phyloP scores from a whole-genome alignment of 35 echinoderm and acorn worm genomes.

The Ophioderma brevispina region DNA sequence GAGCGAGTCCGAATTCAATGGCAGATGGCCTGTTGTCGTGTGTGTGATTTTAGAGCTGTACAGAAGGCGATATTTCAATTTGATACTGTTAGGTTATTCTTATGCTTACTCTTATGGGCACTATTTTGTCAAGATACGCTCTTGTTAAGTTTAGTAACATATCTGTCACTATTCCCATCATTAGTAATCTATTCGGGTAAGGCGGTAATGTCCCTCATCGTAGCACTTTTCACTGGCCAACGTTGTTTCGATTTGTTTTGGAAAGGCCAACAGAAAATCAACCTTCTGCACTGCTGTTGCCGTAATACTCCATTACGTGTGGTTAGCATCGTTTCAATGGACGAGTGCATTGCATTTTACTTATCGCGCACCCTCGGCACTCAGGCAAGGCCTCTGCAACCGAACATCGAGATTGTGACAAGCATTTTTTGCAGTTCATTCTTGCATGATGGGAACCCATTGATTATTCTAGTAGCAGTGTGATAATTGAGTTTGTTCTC shows the following conservation, averaged over 20 bases:
- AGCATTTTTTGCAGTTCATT: conserved; percentile 40
- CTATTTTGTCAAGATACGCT: conserved; percentile 34
- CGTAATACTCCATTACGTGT: conserved; percentile 51
- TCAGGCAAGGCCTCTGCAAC: conserved; percentile 19
- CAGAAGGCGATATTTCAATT: not conserved
- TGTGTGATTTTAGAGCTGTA: not conserved
- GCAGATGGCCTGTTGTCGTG: not conserved
- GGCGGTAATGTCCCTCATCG: conserved; percentile 66
- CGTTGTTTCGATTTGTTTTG: conserved; percentile 46
- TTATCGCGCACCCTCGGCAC: conserved; percentile 45
- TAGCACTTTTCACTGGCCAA: conserved; percentile 47
- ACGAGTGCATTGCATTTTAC: conserved; percentile 65
- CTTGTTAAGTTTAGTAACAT: conserved; percentile 48
- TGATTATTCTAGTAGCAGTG: conserved; percentile 35
- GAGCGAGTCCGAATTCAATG: not conserved
- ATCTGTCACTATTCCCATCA: conserved; percentile 36
- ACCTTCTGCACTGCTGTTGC: conserved; percentile 43
- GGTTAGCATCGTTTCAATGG: conserved; percentile 55
- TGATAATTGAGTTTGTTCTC: conserved; percentile 25
- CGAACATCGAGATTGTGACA: not conserved
- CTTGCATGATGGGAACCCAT: conserved; percentile 59
- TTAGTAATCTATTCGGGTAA: conserved; percentile 64
- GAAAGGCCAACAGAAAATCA: not conserved
- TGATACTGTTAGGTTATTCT: not conserved
- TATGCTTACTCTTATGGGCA: conserved; percentile 35